Base-by-base conservation (phyloP, 2,888 invertebrate genomes). In the Blera fallax region DNA sequence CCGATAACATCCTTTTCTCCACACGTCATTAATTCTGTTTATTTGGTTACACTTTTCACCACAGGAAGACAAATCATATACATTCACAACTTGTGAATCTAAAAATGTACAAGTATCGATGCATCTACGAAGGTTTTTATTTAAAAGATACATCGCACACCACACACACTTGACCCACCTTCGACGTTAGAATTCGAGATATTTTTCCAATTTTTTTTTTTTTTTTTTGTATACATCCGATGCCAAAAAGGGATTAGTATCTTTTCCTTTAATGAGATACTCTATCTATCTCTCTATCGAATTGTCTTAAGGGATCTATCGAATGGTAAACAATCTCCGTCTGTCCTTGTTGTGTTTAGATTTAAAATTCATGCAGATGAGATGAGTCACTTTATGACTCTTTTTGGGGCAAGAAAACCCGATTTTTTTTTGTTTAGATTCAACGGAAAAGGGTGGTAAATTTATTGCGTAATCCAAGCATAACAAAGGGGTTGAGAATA, bases 141-240 rank as follows among this genome's bases (percentile, higher is more conserved):
- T 34, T 34, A 3, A 14, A 40, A 48, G 45, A 62, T 18, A 67
- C 10, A 67, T 7, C 37, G 52, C 60, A 79, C 84, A 79, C 79
- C 74, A 8, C 37, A 54, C 60, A 79, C 84, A 79, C 79, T 79
- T 79, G 84, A 84, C 84, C 84, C 79, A 70, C 67, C 14, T 40
- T 1, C 24, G 24, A 24, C 4, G 24, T 3, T 40, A 27, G 58
- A 77, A 40, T 50, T 58, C 37, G 48, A 21, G 29, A 60, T 21
- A 37, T n/a, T n/a, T n/a, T n/a, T n/a, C n/a, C n/a, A n/a, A n/a
- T n/a, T n/a, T n/a, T n/a, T n/a, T n/a, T n/a, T 34, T 16, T 24
- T 56, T 21, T 62, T 14, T 45, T 16, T 60, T 32, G 29, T 48
- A 64, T 60, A 16, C 73, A 78, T 84, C 73, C 83, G 73, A 18